These are phyloP conservation scores for Spodoptera frugiperda DNA, from an alignment of 1,140 invertebrate species.

Conservation along the genomic window DNA sequence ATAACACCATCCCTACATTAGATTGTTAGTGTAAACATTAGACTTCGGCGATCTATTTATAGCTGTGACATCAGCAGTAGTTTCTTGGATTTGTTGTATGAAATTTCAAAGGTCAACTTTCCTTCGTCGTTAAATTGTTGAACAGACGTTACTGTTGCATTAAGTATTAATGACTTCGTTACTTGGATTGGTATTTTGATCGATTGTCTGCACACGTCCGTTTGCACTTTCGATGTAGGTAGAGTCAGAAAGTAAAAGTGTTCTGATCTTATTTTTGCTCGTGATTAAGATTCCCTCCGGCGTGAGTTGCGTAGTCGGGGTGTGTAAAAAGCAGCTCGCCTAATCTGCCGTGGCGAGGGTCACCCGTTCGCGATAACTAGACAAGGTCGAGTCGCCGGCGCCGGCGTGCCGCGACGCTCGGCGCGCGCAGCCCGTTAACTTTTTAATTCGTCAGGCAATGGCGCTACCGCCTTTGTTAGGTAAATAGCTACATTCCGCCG, in stretches of 20 bases:
- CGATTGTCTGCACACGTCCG: neutral
- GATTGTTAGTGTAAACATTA: constrained; percentile 47
- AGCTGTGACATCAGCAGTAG: constrained; percentile 54
- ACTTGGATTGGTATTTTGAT: constrained; percentile 8
- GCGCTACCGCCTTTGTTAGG: constrained; percentile 57
- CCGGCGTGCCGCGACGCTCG: constrained; percentile 79
- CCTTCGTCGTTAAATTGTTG: constrained; percentile 7
- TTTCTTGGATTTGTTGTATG: constrained; percentile 46
- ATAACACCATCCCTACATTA: constrained; percentile 47
- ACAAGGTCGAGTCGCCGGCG: constrained; percentile 84
- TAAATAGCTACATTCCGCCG: constrained; percentile 41
- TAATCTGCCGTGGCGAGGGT: constrained; percentile 77
- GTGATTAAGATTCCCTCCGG: constrained; percentile 23
- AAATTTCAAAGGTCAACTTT: constrained; percentile 57
- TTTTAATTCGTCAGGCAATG: constrained; percentile 79
- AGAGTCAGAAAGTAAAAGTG: constrained; percentile 17
- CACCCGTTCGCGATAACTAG: constrained; percentile 78
- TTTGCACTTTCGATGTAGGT: constrained; percentile 5
- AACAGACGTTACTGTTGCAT: neutral
- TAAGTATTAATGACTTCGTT: neutral
- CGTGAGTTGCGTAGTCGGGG: constrained; percentile 47
- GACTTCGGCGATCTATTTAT: constrained; percentile 53
- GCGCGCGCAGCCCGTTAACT: constrained; percentile 77
- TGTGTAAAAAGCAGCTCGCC: constrained; percentile 63
- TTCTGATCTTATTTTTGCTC: neutral